Base-by-base conservation (phyloP, 2,888 invertebrate genomes). In the Synanthedon tipuliformis region DNA sequence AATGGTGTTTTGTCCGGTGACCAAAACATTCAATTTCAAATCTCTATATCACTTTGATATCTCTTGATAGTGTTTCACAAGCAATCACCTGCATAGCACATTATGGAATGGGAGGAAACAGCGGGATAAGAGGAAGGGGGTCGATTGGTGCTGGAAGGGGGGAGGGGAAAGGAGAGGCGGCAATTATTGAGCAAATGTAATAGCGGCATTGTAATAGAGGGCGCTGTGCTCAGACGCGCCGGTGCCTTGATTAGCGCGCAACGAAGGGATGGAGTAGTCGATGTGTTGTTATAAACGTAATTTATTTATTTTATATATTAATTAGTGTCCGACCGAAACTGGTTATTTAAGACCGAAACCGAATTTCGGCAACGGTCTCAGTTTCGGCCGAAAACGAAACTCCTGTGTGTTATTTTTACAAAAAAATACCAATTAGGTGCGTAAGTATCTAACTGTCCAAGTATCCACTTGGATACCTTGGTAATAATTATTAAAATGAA, bases 141-240 rank as follows among this genome's bases (percentile, higher is more conserved):
- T 62, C 56, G 61, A 64, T 60, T 61, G 57, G n/a, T 34, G n/a
- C n/a, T 58, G 64, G 59, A 62, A 63, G 3, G 40, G 62, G 56
- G 61, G 64, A 60, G 62, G 57, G n/a, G n/a, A 1, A 18, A 58
- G 64, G 59, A 62, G 63, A 63, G 72, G 75, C 70, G 78, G 76
- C 81, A 83, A 85, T 85, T 85, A 86, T 82, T 77, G 76, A 75
- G 82, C 82, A 86, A 86, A 86, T 85, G 84, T 85, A 85, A 85
- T 86, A 84, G 83, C 80, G 69, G 76, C 81, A 84, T 85, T 86
- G 85, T 85, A 80, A 81, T 76, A 77, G 78, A 80, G 73, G 71
- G 71, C 68, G 66, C 73, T 65, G 71, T 65, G 73, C 69, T 69
- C 81, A 77, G 81, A 77, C 79, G 78, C 69, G 64, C 67, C 70